Evolutionary conservation across 1,140 invertebrate species (phyloP).

Genomic region (Bombus polaris): DNA sequence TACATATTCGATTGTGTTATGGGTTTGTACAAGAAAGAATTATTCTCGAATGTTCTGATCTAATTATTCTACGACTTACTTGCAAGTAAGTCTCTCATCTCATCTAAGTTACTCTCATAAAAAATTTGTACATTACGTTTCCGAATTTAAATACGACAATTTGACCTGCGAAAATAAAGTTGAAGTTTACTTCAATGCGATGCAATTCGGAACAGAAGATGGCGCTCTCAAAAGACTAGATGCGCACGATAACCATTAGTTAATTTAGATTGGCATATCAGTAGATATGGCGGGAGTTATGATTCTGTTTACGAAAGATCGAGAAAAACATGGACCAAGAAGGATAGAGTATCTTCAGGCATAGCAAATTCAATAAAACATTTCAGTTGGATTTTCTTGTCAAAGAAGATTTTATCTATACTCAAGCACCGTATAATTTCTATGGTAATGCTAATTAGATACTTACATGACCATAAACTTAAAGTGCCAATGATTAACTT

Average conservation of each 20-base stretch:
- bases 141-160: neutral
- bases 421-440: neutral
- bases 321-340: neutral
- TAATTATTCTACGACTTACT: too few relatives aligned
- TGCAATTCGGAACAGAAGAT: neutral
- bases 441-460: neutral
- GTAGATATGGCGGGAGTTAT: constrained; percentile 66
- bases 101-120: too few relatives aligned
- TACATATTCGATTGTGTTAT: neutral
- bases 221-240: neutral
- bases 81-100: too few relatives aligned
- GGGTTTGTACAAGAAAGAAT: neutral
- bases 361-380: neutral
- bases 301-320: constrained; percentile 70
- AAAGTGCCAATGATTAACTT: neutral
- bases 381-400: neutral
- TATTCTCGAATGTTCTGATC: too few relatives aligned
- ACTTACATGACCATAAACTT: neutral
- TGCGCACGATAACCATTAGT: neutral
- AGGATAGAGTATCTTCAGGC: neutral
- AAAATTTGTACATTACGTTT: neutral
- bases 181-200: neutral
- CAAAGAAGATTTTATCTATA: constrained; percentile 1
- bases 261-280: constrained; percentile 27
- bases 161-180: neutral